These are phyloP conservation scores for Edolisoma coerulescens DNA, from an alignment of 2,113 vertebrate species.

Conservation along the genomic window DNA sequence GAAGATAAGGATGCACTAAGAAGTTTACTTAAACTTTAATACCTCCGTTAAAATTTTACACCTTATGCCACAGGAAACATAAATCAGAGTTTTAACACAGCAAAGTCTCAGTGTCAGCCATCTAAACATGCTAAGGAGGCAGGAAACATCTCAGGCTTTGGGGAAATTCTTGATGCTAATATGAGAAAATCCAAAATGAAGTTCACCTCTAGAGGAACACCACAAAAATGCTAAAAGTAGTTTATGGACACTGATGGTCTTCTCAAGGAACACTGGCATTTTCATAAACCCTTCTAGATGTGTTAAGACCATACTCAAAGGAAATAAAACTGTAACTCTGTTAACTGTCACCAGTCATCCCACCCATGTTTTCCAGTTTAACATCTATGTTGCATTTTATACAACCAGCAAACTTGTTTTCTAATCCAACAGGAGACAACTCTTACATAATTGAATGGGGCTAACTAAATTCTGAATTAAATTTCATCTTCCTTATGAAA, in stretches of 20 bases:
- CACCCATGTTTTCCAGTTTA: not conserved
- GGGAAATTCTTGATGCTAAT: not conserved
- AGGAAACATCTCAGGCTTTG: not conserved
- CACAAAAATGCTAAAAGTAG: not conserved
- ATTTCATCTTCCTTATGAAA: not conserved
- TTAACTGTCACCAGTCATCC: too few species aligned
- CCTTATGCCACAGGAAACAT: not conserved
- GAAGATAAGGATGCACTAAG: not conserved
- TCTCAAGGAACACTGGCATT: not conserved
- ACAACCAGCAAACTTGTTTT: not conserved
- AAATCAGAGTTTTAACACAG: not conserved
- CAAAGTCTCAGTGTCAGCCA: not conserved
- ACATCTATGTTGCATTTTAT: not conserved
- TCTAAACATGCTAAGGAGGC: not conserved
- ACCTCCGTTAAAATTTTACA: not conserved
- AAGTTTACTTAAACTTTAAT: conserved; percentile 18
- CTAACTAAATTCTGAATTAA: not conserved
- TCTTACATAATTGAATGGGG: not conserved
- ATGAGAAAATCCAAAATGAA: not conserved
- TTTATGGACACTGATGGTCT: not conserved
- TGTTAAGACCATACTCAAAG: not conserved
- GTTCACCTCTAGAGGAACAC: not conserved
- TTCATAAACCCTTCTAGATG: not conserved
- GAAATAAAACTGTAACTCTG: not conserved
- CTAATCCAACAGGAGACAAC: not conserved